Conservation (phyloP, 2,888 invertebrate genomes). For the Tolmerus cingulatus region DNA sequence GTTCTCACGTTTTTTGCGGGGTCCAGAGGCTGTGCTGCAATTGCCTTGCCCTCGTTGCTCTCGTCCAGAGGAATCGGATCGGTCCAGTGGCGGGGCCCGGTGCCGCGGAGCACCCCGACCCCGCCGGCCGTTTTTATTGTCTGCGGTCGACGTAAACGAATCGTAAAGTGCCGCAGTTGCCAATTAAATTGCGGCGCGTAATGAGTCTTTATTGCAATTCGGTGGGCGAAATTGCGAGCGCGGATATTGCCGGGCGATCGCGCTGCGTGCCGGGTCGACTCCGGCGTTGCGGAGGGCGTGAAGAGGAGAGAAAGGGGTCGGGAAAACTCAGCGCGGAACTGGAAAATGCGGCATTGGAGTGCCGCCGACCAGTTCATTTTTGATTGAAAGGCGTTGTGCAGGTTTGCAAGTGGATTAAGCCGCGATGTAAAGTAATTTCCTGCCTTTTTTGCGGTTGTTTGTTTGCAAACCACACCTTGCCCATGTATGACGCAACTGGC, state of each 20-base stretch:
- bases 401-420: background rate
- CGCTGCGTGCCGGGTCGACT: background rate
- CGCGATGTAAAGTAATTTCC: background rate
- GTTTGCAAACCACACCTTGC: background rate
- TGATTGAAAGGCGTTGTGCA: background rate
- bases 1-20: background rate
- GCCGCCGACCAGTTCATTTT: background rate
- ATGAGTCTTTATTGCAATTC: constrained; percentile 33
- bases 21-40: background rate
- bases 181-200: constrained; percentile 45
- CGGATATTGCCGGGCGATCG: background rate
- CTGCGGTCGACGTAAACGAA: constrained; percentile 47
- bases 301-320: background rate
- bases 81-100: background rate
- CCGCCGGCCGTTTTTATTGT: constrained; percentile 11
- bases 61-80: background rate
- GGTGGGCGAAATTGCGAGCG: constrained; percentile 28
- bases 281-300: background rate
- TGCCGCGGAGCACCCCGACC: background rate
- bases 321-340: background rate
- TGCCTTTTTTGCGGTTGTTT: background rate
- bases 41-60: background rate
- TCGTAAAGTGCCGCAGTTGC: constrained; percentile 48
- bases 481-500: background rate
- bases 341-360: background rate